Percentiles rank a stretch among this genome's conserved stretches.
Evolutionary conservation across 2,797 vertebrate species (phyloP).

Genomic region (Neoniphon sammara): DNA sequence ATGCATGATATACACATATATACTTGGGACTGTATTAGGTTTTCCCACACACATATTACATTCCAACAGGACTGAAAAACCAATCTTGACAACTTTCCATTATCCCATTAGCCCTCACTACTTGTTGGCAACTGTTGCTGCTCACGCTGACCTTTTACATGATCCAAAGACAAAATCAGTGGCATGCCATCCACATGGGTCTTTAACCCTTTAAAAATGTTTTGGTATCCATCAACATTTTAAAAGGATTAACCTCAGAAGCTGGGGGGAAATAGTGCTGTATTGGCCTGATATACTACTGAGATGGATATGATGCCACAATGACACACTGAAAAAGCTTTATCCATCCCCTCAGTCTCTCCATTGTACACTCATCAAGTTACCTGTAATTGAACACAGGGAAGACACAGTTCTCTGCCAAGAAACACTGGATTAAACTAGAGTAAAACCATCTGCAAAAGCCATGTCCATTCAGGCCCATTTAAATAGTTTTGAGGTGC

Average conservation of each 20-base stretch:
- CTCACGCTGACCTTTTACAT: background rate
- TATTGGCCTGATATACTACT: background rate
- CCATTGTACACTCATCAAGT: constrained; percentile 8
- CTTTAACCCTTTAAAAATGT: background rate
- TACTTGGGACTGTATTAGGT: constrained; percentile 5
- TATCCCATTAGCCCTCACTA: background rate
- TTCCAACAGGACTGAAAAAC: background rate
- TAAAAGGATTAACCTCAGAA: background rate
- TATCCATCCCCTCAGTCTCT: background rate
- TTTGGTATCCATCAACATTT: constrained; percentile 12
- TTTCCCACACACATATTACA: background rate
- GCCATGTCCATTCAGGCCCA: constrained; percentile 12
- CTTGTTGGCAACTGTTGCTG: background rate
- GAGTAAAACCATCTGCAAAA: constrained; percentile 16
- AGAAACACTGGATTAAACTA: constrained; percentile 14
- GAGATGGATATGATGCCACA: background rate
- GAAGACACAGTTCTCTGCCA: background rate
- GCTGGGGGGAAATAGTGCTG: background rate
- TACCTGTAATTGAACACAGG: constrained; percentile 16
- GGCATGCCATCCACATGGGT: background rate
- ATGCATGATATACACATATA: background rate
- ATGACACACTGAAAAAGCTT: background rate
- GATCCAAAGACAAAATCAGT: background rate
- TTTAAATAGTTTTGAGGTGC: constrained; percentile 46
- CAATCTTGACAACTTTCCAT: constrained; percentile 20